Evolutionary conservation across 2,113 vertebrate species (phyloP).

Genomic region (Peromyscus maniculatus): DNA sequence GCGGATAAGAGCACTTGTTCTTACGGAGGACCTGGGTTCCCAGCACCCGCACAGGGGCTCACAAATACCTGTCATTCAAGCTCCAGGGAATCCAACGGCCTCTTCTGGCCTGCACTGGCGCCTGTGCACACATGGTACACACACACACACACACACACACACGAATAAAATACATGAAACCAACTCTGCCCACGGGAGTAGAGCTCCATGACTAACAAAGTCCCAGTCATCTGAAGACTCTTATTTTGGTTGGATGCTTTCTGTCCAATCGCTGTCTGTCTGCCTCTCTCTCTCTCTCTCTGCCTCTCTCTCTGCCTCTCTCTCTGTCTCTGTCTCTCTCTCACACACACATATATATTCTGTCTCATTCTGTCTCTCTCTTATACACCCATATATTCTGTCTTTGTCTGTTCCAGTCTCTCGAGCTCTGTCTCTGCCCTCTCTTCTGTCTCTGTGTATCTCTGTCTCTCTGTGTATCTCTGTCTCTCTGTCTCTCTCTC

Average conservation of each 20-base stretch:
- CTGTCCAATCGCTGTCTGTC: not conserved
- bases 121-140: no score
- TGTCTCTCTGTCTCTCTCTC: not conserved
- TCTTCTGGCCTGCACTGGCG: not conserved
- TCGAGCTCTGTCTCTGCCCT: not conserved
- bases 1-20: not conserved
- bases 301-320: not conserved
- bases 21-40: not conserved
- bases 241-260: not conserved
- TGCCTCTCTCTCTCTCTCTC: accelerated
- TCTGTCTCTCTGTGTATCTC: not conserved
- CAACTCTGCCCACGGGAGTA: no score
- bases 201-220: not conserved
- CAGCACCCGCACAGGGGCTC: not conserved
- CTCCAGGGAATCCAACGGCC: not conserved
- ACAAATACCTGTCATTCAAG: not conserved
- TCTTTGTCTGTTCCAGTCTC: no score
- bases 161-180: not conserved
- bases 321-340: not conserved
- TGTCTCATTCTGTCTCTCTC: not conserved
- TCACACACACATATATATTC: not conserved
- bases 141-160: not conserved
- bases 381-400: not conserved
- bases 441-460: not conserved
- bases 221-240: not conserved